phyloP scores from a whole-genome alignment of 64 coral and sea anemone species.

The Pocillopora verrucosa region DNA sequence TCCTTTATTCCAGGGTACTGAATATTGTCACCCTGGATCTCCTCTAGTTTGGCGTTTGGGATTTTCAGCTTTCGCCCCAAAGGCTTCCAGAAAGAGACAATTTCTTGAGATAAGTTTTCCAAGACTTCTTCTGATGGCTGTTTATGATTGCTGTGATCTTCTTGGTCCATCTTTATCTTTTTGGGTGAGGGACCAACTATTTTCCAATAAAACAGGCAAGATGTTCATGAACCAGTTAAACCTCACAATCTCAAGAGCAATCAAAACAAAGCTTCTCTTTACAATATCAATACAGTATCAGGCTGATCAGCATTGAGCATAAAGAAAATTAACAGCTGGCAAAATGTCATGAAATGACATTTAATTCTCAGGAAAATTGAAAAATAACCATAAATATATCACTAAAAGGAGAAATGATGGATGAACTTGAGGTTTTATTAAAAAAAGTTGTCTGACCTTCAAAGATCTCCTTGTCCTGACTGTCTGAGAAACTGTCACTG shows the following conservation, averaged over 20 bases:
- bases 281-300: too few relatives aligned
- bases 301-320: too few relatives aligned
- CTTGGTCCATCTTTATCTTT: slow-evolving; percentile 1
- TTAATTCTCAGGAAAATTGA: too few relatives aligned
- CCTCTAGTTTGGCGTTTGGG: slow-evolving; percentile 58
- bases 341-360: too few relatives aligned
- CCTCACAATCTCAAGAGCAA: too few relatives aligned
- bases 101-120: slow-evolving; percentile 32
- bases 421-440: neutral
- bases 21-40: slow-evolving; percentile 58
- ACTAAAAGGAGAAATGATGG: neutral
- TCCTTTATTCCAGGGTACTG: slow-evolving; percentile 55
- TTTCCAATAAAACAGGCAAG: neutral
- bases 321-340: too few relatives aligned
- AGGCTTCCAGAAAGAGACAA: slow-evolving; percentile 51
- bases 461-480: slow-evolving; percentile 87
- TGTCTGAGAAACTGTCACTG: slow-evolving; percentile 28
- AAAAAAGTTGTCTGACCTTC: slow-evolving; percentile 43
- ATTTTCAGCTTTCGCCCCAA: slow-evolving; percentile 66
- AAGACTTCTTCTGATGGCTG: slow-evolving; percentile 43
- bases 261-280: too few relatives aligned
- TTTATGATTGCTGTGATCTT: neutral
- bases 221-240: neutral
- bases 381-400: neutral
- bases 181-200: slow-evolving; percentile 32